Conservation (phyloP, 1,140 invertebrate genomes). For the Acromyrmex heyeri region DNA sequence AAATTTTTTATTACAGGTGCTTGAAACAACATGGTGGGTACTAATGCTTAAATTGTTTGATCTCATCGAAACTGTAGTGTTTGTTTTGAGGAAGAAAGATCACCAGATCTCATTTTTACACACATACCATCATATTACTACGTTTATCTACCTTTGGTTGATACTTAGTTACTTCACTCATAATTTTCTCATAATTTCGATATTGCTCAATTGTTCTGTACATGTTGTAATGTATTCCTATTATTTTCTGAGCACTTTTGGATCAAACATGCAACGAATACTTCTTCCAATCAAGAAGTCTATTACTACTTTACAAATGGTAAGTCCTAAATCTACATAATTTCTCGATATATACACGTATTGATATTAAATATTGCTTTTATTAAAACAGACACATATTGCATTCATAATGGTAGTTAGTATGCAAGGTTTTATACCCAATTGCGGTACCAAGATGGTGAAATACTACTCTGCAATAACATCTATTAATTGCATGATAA, state of each 20-base stretch:
- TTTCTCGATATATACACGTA: background rate
- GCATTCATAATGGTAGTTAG: constrained; percentile 90
- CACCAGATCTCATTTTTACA: constrained; percentile 90
- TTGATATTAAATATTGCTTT: constrained; percentile 25
- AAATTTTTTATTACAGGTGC: background rate
- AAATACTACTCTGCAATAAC: background rate
- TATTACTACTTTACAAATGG: constrained; percentile 78
- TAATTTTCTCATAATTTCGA: constrained; percentile 68
- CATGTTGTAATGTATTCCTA: constrained; percentile 84
- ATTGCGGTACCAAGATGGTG: background rate
- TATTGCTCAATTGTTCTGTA: constrained; percentile 78
- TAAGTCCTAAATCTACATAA: constrained; percentile 41
- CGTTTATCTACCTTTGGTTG: constrained; percentile 85
- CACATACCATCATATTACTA: constrained; percentile 90
- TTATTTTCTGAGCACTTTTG: constrained; percentile 78
- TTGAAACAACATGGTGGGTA: constrained; percentile 79
- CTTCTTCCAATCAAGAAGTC: constrained; percentile 71
- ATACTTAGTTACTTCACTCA: constrained; percentile 24
- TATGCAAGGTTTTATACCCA: constrained; percentile 52
- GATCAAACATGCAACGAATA: constrained; percentile 72
- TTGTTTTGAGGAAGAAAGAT: constrained; percentile 90
- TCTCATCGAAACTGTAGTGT: constrained; percentile 87
- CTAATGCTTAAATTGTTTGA: constrained; percentile 80
- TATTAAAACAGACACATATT: constrained; percentile 88
- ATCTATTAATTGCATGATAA: background rate